These are phyloP conservation scores for Tribolium madens DNA, from an alignment of 1,140 invertebrate genomes.

Conservation along the genomic window DNA sequence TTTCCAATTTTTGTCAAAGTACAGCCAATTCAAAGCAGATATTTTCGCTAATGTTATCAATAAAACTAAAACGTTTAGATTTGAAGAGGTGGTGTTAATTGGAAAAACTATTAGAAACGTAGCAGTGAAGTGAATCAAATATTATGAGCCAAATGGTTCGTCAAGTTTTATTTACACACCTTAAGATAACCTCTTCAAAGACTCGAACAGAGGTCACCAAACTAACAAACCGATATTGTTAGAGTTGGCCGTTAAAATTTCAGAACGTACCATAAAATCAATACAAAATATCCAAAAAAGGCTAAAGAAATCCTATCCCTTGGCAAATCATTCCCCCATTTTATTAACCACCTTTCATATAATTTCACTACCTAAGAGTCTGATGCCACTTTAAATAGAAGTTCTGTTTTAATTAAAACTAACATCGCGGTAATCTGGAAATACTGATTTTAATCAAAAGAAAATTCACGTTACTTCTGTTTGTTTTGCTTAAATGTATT, in stretches of 20 bases:
- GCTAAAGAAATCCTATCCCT: background rate
- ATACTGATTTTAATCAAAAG: constrained; percentile 26
- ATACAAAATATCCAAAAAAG: constrained; percentile 28
- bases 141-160: constrained; percentile 32
- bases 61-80: background rate
- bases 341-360: constrained; percentile 31
- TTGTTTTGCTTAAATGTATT: constrained; percentile 1
- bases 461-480: background rate
- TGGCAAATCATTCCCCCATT: background rate
- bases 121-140: constrained; percentile 10
- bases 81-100: background rate
- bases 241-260: constrained; percentile 28
- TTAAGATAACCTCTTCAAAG: constrained; percentile 29
- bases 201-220: constrained; percentile 21
- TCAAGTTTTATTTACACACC: constrained; percentile 45
- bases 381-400: constrained; percentile 24
- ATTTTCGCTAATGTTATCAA: background rate
- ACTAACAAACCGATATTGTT: constrained; percentile 42
- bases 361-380: constrained; percentile 20
- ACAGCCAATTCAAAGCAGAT: background rate
- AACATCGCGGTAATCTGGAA: constrained; percentile 9
- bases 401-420: constrained; percentile 38
- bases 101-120: constrained; percentile 15
- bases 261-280: constrained; percentile 22
- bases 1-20: background rate